Conservation (phyloP, 2,797 vertebrate genomes). For the Centroberyx gerrardi region DNA sequence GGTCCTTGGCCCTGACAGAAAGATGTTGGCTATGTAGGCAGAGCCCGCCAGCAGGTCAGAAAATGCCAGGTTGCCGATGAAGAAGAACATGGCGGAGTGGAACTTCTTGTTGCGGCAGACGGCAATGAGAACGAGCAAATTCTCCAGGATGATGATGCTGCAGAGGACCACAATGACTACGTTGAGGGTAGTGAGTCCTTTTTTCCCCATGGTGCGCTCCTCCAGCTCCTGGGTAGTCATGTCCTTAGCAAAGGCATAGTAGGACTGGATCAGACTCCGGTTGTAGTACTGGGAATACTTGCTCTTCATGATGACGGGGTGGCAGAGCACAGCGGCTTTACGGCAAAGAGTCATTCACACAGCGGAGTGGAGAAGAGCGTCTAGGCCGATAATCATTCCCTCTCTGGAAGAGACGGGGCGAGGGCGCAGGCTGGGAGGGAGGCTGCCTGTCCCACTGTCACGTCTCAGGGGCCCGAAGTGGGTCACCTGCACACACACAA, state of each 20-base stretch:
- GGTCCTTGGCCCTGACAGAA: conserved; percentile 90
- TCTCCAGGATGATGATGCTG: conserved; percentile 93
- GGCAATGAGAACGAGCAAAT: conserved; percentile 92
- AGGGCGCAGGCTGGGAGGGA: conserved; percentile 47
- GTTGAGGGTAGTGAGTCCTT: conserved; percentile 73
- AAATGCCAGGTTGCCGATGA: conserved; percentile 95
- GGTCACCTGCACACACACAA: conserved; percentile 84
- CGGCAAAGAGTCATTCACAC: conserved; percentile 80
- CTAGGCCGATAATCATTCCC: conserved; percentile 58
- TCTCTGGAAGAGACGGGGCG: conserved; percentile 58
- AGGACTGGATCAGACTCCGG: conserved; percentile 81
- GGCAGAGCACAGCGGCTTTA: conserved; percentile 66
- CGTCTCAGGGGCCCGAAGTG: conserved; percentile 75
- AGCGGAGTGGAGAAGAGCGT: conserved; percentile 52
- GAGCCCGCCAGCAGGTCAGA: conserved; percentile 93
- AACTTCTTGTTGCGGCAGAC: conserved; percentile 96
- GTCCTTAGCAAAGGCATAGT: conserved; percentile 91
- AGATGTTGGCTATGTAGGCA: conserved; percentile 93
- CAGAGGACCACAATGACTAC: conserved; percentile 89
- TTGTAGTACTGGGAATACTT: conserved; percentile 93
- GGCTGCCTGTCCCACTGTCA: conserved; percentile 76
- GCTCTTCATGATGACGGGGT: conserved; percentile 85
- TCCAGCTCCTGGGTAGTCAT: conserved; percentile 50
- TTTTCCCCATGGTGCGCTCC: neutral
- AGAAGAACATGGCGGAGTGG: conserved; percentile 97